Base-by-base conservation (phyloP, 2,888 invertebrate genomes). In the Marronus borbonicus region DNA sequence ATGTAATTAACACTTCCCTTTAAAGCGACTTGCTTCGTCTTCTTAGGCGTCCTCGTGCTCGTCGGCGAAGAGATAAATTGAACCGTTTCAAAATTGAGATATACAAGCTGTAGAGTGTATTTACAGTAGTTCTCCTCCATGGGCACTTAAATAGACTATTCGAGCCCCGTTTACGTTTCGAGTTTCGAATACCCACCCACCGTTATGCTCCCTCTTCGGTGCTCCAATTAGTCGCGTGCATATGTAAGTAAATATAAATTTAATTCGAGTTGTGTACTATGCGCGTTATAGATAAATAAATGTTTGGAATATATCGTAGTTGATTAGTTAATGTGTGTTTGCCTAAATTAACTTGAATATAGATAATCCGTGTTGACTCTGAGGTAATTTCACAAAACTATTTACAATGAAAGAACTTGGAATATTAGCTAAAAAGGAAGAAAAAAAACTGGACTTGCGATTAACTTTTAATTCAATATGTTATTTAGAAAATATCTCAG, bases 1-100 rank as follows among this genome's bases (percentile, higher is more conserved):
- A 68, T 68, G 50, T 68, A 68, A 68, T 68, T 68, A 68, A 68
- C 68, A 68, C 68, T 68, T 68, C 68, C 50, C 68, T 68, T 68
- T 68, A 68, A 68, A 68, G 68, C 50, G 20, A 68, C 68, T 68
- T 62, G 12, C 62, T 62, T 62, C 62, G 62, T 68, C 68, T 68
- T 68, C 65, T 66, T 39, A 28, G 12, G 12, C 68, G 68, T 62
- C 62, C 62, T 62, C 62, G 62, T 31, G 7, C 8, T 62, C 62
- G 62, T 31, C 31, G 62, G 28, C 24, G 28, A 62, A 62, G 62
- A 68, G 68, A 68, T 68, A 68, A 68, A 68, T 68, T 68, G 68
- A 68, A 68, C 68, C 68, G 50, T 50, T 68, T 50, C 68, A 50
- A 50, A 68, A 68, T 68, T 68, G 68, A 68, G 68, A 68, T 68